Conservation (phyloP, 2,797 vertebrate genomes). For the Phoeniculus purpureus region DNA sequence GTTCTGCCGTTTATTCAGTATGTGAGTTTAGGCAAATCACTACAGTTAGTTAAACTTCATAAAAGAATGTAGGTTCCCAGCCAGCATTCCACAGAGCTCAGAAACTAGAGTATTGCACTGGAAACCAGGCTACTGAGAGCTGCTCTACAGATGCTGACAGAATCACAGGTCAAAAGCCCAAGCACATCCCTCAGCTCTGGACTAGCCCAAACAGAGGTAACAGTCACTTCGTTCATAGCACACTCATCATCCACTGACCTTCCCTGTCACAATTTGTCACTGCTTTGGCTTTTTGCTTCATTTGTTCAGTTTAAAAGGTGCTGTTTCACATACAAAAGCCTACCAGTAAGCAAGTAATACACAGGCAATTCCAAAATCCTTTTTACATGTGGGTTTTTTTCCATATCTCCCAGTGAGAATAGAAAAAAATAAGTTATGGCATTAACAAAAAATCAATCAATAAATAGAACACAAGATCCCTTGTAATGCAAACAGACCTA, state of each 20-base stretch:
- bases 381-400: background rate
- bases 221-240: background rate
- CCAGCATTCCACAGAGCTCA: background rate
- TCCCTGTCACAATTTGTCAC: background rate
- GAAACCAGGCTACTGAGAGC: background rate
- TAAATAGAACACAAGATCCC: background rate
- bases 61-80: background rate
- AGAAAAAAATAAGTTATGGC: background rate
- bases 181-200: background rate
- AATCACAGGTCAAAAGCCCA: rapidly evolving
- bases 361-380: background rate
- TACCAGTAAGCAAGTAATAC: background rate
- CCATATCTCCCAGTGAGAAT: background rate
- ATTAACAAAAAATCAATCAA: background rate
- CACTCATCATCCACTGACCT: background rate
- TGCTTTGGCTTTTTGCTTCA: background rate
- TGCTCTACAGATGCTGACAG: background rate
- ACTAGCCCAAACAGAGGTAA: background rate
- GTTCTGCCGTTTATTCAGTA: background rate
- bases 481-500: background rate
- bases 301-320: background rate
- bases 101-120: background rate
- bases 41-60: background rate
- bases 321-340: background rate
- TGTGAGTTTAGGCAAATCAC: background rate